Evolutionary conservation across 1,140 invertebrate species (phyloP).

Genomic region (Procambarus virginalis): DNA sequence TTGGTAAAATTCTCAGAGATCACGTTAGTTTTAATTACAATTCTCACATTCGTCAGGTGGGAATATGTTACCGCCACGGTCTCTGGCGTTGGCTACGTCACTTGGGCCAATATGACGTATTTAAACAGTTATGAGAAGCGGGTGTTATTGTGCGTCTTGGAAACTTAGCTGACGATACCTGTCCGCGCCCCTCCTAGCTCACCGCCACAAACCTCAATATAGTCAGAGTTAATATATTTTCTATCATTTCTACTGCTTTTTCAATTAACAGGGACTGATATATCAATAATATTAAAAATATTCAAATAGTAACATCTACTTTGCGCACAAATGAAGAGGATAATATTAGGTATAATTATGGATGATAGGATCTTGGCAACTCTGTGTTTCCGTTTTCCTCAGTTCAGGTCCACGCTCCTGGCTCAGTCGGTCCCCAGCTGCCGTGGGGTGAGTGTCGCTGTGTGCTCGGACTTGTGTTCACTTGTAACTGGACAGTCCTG

Average conservation of each 20-base stretch:
- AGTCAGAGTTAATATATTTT: not conserved
- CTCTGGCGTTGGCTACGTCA: too few species aligned
- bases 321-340: too few species aligned
- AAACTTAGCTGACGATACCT: not conserved
- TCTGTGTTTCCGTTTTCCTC: conserved; percentile 27
- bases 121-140: not conserved
- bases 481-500: not conserved
- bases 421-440: not conserved
- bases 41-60: too few species aligned
- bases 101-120: not conserved
- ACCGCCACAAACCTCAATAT: not conserved
- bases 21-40: too few species aligned
- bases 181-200: not conserved
- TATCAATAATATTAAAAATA: too few species aligned
- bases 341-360: too few species aligned
- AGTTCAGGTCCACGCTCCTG: not conserved
- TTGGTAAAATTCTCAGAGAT: too few species aligned
- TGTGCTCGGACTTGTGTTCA: not conserved
- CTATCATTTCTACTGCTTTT: not conserved
- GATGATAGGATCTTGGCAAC: not conserved
- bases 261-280: too few species aligned
- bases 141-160: not conserved
- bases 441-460: not conserved
- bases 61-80: too few species aligned
- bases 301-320: too few species aligned